phyloP scores from a whole-genome alignment of 2,113 vertebrate species.

The Xiphophorus hellerii region DNA sequence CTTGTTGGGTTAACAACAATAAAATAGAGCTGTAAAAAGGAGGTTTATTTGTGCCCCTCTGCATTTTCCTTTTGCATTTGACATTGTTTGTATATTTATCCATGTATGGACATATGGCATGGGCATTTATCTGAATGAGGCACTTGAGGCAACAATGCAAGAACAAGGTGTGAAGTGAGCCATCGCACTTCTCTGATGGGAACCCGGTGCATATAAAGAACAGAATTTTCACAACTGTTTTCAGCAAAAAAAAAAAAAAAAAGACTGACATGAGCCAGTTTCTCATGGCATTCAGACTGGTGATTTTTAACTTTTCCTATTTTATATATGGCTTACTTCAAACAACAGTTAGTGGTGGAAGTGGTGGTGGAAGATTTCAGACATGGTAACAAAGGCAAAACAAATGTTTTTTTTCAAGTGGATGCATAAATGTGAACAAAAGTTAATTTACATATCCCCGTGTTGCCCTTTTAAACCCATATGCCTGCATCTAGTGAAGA shows the following conservation, averaged over 20 bases:
- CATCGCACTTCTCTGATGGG: conserved; percentile 28
- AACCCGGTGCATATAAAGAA: conserved; percentile 34
- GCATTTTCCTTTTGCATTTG: neutral
- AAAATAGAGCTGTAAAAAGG: conserved; percentile 15
- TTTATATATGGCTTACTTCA: conserved; percentile 41
- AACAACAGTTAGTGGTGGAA: conserved; percentile 26
- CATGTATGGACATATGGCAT: conserved; percentile 13
- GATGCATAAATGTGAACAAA: neutral
- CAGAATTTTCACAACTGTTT: conserved; percentile 14
- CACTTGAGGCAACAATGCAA: conserved; percentile 26
- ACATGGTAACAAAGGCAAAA: neutral
- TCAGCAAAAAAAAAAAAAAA: neutral
- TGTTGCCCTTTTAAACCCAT: neutral
- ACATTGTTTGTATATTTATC: neutral
- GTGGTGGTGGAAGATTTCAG: conserved; percentile 20
- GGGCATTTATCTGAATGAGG: conserved; percentile 21
- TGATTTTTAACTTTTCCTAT: conserved; percentile 17
- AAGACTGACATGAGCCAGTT: conserved; percentile 21
- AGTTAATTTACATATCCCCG: neutral
- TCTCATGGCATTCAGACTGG: conserved; percentile 24
- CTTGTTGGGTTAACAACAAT: conserved; percentile 14
- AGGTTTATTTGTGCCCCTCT: conserved; percentile 23
- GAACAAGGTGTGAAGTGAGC: conserved; percentile 29
- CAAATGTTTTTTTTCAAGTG: neutral
- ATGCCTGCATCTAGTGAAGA: too few relatives aligned